Conservation (phyloP, 2,797 vertebrate species). For the Micropoecilia bifurca region DNA sequence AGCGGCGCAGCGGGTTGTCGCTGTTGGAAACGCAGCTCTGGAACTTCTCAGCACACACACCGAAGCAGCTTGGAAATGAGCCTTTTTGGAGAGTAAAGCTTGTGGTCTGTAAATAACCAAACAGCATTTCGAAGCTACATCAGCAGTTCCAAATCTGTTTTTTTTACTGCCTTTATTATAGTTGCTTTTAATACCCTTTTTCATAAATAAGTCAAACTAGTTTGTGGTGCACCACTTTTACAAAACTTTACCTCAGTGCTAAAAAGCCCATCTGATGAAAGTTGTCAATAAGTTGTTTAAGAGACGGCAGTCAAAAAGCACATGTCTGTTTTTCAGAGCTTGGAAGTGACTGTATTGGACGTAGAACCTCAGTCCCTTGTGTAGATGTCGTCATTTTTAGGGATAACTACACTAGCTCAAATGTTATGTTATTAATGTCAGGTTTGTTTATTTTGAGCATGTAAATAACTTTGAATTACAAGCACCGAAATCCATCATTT, state of each 20-base stretch:
- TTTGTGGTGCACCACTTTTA: background rate
- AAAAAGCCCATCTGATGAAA: background rate
- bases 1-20: background rate
- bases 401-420: background rate
- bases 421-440: background rate
- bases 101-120: background rate
- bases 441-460: background rate
- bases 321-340: background rate
- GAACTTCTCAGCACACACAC: background rate
- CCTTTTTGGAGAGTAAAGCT: constrained; percentile 1
- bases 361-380: background rate
- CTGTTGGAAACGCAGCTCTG: background rate
- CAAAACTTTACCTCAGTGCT: background rate
- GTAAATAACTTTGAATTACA: background rate
- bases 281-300: background rate
- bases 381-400: background rate
- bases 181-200: background rate
- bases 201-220: background rate
- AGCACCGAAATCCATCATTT: background rate
- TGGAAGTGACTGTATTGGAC: background rate
- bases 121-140: background rate
- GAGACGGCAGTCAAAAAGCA: background rate
- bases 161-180: background rate
- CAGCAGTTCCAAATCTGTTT: background rate
- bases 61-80: background rate